Percentiles rank a stretch among this genome's conserved stretches.
Conservation (phyloP, 1,140 invertebrate genomes). For the Rhagoletis pomonella region DNA sequence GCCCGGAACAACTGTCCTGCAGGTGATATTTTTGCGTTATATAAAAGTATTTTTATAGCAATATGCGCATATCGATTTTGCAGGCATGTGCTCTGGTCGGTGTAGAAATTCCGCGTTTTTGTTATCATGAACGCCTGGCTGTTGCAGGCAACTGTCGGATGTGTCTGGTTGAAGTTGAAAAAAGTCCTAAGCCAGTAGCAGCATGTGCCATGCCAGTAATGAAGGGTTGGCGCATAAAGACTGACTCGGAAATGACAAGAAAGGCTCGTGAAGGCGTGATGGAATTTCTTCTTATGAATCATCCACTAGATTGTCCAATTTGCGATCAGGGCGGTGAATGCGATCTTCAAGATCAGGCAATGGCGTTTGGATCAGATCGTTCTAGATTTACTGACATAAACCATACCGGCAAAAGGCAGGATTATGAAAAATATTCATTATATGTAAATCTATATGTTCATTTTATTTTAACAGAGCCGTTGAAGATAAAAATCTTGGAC, state of each 20-base stretch:
- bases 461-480: slow-evolving; percentile 84
- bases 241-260: slow-evolving; percentile 95
- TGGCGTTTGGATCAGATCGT: slow-evolving; percentile 98
- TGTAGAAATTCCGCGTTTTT: slow-evolving; percentile 98
- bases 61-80: slow-evolving; percentile 55
- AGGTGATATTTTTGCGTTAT: slow-evolving; percentile 78
- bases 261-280: slow-evolving; percentile 98
- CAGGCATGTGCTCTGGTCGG: slow-evolving; percentile 95
- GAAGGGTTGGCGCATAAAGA: slow-evolving; percentile 97
- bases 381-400: slow-evolving; percentile 96
- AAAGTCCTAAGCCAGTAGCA: slow-evolving; percentile 94
- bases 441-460: slow-evolving; percentile 1
- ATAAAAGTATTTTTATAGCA: not conserved
- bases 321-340: slow-evolving; percentile 99
- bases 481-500: slow-evolving; percentile 99
- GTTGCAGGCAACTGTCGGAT: slow-evolving; percentile 99
- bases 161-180: slow-evolving; percentile 99
- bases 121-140: slow-evolving; percentile 98
- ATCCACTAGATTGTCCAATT: slow-evolving; percentile 99
- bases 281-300: slow-evolving; percentile 99
- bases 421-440: slow-evolving; percentile 49
- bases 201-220: slow-evolving; percentile 99
- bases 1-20: slow-evolving; percentile 97
- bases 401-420: slow-evolving; percentile 91
- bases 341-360: slow-evolving; percentile 98